Evolutionary conservation across 2,797 vertebrate genomes (phyloP).

Genomic region (Phyllotis vaccarum): DNA sequence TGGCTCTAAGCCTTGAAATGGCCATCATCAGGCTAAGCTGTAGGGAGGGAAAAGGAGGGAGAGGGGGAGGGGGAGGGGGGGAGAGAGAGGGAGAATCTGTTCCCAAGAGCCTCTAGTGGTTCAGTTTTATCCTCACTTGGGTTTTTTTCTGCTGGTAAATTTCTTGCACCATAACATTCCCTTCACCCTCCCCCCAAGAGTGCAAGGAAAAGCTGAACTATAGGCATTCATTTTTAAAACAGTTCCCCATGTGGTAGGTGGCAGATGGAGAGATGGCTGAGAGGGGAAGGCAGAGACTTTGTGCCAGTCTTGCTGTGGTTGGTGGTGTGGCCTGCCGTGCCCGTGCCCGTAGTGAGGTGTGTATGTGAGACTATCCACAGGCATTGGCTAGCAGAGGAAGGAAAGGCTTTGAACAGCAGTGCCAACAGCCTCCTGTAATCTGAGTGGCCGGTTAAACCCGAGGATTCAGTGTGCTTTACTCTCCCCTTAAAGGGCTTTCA

Average conservation of each 20-base stretch:
- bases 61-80: neutral
- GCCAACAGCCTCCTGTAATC: neutral
- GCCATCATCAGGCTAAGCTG: neutral
- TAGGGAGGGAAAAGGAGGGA: too few relatives aligned
- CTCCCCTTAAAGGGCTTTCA: slow-evolving; percentile 3
- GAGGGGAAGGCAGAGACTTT: neutral
- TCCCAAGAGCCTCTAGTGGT: neutral
- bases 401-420: neutral
- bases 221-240: neutral
- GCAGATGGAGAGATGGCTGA: neutral
- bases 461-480: neutral
- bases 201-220: neutral
- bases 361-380: neutral
- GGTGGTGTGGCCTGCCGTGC: neutral
- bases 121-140: neutral
- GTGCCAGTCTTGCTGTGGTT: neutral
- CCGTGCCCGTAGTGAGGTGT: neutral
- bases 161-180: neutral
- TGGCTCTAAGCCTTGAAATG: neutral
- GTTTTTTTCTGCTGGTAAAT: neutral
- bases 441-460: neutral
- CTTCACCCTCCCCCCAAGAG: neutral
- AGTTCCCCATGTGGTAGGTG: neutral
- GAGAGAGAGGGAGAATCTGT: neutral
- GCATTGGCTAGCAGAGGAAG: neutral